Evolutionary conservation across 1,140 invertebrate genomes (phyloP).

Genomic region (Formica exsecta): DNA sequence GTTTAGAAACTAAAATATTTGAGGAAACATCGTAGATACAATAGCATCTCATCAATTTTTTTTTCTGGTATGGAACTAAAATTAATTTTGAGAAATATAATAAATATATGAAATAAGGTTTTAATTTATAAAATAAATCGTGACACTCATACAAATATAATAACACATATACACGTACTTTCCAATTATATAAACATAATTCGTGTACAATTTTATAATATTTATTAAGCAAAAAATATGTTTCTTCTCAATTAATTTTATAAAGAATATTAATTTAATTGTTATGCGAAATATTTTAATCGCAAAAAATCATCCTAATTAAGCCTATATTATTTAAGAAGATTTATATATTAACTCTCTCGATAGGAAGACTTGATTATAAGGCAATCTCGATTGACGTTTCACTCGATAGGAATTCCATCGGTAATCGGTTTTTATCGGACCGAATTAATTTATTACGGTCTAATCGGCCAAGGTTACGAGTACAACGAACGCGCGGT

Average conservation of each 20-base stretch:
- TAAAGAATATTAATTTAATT: not conserved
- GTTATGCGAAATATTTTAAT: not conserved
- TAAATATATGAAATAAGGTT: not conserved
- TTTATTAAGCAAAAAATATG: not conserved
- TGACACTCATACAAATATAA: not conserved
- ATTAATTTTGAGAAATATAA: not conserved
- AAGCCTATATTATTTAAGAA: not conserved
- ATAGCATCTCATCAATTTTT: not conserved
- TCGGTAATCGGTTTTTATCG: conserved; percentile 54
- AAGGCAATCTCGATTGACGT: conserved; percentile 34
- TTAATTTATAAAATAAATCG: not conserved
- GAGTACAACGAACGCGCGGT: conserved; percentile 37
- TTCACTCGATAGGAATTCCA: conserved; percentile 44
- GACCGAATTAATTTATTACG: conserved; percentile 62
- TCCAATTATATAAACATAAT: not conserved
- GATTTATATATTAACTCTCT: not conserved
- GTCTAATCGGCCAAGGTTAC: conserved; percentile 63
- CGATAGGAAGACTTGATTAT: conserved; percentile 22
- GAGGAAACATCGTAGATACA: too few relatives aligned
- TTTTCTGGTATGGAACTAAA: not conserved
- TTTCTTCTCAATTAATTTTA: not conserved
- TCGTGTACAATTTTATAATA: not conserved
- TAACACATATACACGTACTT: not conserved
- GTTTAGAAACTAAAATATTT: not conserved
- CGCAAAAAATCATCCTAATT: not conserved